Conservation (phyloP, 2,888 invertebrate genomes). For the Pheosia gnoma region DNA sequence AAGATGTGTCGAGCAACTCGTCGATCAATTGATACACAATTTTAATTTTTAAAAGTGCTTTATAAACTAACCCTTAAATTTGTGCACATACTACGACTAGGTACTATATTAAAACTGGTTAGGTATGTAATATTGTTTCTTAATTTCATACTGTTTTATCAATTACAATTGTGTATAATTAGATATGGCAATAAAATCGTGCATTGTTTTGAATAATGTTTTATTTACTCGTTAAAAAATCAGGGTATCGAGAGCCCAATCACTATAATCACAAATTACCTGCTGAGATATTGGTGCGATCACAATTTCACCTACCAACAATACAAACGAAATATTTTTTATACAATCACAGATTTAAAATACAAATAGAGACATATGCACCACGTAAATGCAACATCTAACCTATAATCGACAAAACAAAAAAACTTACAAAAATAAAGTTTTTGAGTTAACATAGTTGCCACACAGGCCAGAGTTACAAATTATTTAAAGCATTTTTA, state of each 20-base stretch:
- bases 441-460: neutral
- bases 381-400: neutral
- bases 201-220: constrained; percentile 63
- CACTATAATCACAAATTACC: neutral
- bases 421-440: neutral
- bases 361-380: neutral
- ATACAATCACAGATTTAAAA: constrained; percentile 5
- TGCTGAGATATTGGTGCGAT: neutral
- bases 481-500: neutral
- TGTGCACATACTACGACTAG: constrained; percentile 35
- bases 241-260: constrained; percentile 17
- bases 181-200: constrained; percentile 78
- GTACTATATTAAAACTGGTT: constrained; percentile 20
- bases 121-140: constrained; percentile 28
- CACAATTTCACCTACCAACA: neutral
- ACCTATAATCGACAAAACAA: neutral
- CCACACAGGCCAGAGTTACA: neutral
- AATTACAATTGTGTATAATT: constrained; percentile 81
- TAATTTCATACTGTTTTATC: constrained; percentile 58
- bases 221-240: constrained; percentile 40
- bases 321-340: neutral
- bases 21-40: constrained; percentile 77
- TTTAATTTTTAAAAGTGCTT: constrained; percentile 59
- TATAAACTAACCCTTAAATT: constrained; percentile 44
- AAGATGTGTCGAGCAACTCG: constrained; percentile 58